These are phyloP conservation scores for Sclerurus mexicanus DNA, from an alignment of 2,113 vertebrate species.

Conservation along the genomic window DNA sequence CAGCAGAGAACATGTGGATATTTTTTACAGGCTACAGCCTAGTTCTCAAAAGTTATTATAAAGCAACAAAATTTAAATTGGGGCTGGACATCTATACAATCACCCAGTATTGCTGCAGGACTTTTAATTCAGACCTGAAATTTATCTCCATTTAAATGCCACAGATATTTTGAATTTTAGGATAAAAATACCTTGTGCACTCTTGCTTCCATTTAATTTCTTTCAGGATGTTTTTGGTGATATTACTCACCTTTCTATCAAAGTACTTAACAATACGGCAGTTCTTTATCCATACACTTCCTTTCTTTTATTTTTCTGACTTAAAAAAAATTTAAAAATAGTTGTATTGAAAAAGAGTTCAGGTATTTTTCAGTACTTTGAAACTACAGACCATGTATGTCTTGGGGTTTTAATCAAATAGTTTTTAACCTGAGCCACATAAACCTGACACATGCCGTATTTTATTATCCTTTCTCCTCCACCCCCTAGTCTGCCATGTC, in stretches of 20 bases:
- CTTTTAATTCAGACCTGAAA: neutral
- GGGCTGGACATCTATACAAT: constrained; percentile 25
- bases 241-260: constrained; percentile 6
- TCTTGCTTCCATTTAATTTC: neutral
- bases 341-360: neutral
- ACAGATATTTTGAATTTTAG: neutral
- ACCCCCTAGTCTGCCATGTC: constrained; percentile 9
- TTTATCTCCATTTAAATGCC: neutral
- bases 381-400: neutral
- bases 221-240: neutral
- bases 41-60: constrained; percentile 71
- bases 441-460: constrained; percentile 40
- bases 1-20: constrained; percentile 69
- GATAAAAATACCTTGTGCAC: neutral
- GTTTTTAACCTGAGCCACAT: constrained; percentile 39
- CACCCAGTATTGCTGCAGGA: constrained; percentile 5
- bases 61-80: constrained; percentile 72
- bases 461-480: constrained; percentile 52
- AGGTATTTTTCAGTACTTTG: neutral
- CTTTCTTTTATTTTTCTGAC: neutral
- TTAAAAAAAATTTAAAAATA: neutral
- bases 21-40: constrained; percentile 73
- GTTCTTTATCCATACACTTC: neutral
- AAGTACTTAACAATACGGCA: neutral
- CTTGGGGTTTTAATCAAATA: constrained; percentile 41